These are phyloP conservation scores for Sylvilagus floridanus DNA, from an alignment of 2,797 vertebrate species.

Conservation along the genomic window DNA sequence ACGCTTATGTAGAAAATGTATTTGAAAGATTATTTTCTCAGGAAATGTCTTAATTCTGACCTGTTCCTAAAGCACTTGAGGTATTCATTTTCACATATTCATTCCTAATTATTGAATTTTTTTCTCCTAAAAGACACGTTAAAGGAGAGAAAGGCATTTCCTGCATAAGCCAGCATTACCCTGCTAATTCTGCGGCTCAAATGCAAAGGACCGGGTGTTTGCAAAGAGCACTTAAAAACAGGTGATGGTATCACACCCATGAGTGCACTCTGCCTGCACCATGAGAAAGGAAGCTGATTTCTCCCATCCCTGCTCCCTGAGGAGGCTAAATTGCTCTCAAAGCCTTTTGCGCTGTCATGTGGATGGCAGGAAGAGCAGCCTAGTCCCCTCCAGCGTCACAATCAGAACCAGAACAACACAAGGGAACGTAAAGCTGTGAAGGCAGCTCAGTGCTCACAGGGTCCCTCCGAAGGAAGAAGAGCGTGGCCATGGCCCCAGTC, in stretches of 20 bases:
- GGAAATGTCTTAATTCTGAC: slow-evolving; percentile 16
- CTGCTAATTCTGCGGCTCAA: background rate
- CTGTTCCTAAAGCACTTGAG: background rate
- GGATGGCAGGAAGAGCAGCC: background rate
- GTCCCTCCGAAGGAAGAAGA: background rate
- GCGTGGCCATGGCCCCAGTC: background rate
- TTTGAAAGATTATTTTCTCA: slow-evolving; percentile 29
- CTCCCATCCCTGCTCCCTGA: background rate
- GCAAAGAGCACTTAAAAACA: slow-evolving; percentile 15
- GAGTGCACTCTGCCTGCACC: background rate
- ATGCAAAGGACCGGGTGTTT: slow-evolving; percentile 25
- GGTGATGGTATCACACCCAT: background rate
- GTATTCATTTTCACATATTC: slow-evolving; percentile 44
- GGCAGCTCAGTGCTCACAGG: background rate
- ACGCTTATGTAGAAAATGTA: background rate
- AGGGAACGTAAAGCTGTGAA: background rate
- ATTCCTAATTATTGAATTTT: background rate
- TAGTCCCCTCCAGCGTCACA: background rate
- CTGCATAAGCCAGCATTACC: slow-evolving; percentile 34
- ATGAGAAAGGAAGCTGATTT: background rate
- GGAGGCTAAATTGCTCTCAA: background rate
- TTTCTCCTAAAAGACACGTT: background rate
- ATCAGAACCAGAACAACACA: background rate
- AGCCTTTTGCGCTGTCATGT: background rate
- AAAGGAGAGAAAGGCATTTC: slow-evolving; percentile 46